Evolutionary conservation across 1,140 invertebrate species (phyloP).

Genomic region (Eurosta solidaginis): DNA sequence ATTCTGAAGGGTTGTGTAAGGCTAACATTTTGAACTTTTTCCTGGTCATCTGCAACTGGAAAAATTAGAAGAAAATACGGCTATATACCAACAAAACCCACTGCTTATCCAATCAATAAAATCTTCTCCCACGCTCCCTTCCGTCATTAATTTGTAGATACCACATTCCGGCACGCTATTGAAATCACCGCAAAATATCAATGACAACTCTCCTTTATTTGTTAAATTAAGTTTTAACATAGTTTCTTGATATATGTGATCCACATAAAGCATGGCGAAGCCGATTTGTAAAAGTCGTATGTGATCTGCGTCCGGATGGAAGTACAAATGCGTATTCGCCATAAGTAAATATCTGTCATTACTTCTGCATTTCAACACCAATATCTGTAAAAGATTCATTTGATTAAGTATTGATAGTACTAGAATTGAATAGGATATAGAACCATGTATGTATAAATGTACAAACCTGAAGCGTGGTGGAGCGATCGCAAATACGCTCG

Average conservation of each 20-base stretch:
- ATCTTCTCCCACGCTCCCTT: conserved; percentile 66
- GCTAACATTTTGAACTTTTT: conserved; percentile 67
- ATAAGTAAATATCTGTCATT: conserved; percentile 70
- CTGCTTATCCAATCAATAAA: conserved; percentile 78
- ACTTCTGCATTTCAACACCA: conserved; percentile 67
- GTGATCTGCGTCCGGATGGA: conserved; percentile 85
- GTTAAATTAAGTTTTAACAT: conserved; percentile 61
- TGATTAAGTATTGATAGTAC: background rate
- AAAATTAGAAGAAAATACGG: background rate
- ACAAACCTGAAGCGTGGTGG: conserved; percentile 65
- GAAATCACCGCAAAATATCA: conserved; percentile 82
- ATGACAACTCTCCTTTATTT: conserved; percentile 64
- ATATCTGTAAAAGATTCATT: conserved; percentile 46
- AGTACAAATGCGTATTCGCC: conserved; percentile 91
- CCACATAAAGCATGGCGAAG: conserved; percentile 66
- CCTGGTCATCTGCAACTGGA: conserved; percentile 67
- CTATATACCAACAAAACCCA: conserved; percentile 60
- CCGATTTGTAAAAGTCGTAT: conserved; percentile 80
- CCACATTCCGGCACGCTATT: conserved; percentile 83
- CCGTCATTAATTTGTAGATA: conserved; percentile 75
- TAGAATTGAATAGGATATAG: background rate
- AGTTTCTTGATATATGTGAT: conserved; percentile 61
- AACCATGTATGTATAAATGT: background rate
- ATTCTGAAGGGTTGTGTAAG: conserved; percentile 69
- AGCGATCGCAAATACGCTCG: conserved; percentile 66